Base-by-base conservation (phyloP, 2,888 invertebrate species). In the Cataglyphis livida region DNA sequence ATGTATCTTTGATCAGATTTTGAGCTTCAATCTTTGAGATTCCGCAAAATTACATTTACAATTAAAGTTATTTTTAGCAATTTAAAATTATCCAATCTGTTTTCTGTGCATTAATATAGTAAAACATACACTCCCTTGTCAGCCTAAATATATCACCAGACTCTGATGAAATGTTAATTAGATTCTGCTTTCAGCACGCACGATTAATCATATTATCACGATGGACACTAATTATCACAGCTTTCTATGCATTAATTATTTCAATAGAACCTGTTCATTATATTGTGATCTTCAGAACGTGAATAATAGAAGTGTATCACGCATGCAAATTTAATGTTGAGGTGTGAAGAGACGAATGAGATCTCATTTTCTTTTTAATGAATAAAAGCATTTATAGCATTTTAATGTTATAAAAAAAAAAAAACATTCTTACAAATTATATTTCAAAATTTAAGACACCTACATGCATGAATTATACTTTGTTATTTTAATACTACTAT, bases 161-260 rank as follows among this genome's bases (percentile, higher is more conserved):
- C 12, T 41, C n/a, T 44, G 15, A 73, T 73, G n/a, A 59, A 59
- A 61, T 15, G 28, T 44, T 74, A 21, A 74, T 74, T 74, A 61
- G 21, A 7, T 44, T n/a, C 44, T 61, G 21, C 32, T 44, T 61
- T n/a, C 44, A 59, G 12, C 38, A 73, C 28, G 15, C 15, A 44
- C n/a, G 10, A 61, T 44, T 61, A 61, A 74, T 74, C 41, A 12
- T 15, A 41, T 15, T 12, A 44, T 74, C 59, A 61, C 32, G n/a
- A 21, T 74, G 32, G 32, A 44, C n/a, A 59, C 61, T 3, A 61
- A 44, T 74, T 61, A 61, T 32, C 32, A 44, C n/a, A 41, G 28
- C 61, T 61, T 32, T 64, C 64, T n/a, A 9, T 61, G 21, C n/a
- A 9, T 41, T 73, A 61, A 73, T 74, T 61, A 44, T 61, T 74